These are phyloP conservation scores for Aurelia sp. DNA, from an alignment of 30 jellyfish, hydroid and myxozoan genomes.

Conservation along the genomic window DNA sequence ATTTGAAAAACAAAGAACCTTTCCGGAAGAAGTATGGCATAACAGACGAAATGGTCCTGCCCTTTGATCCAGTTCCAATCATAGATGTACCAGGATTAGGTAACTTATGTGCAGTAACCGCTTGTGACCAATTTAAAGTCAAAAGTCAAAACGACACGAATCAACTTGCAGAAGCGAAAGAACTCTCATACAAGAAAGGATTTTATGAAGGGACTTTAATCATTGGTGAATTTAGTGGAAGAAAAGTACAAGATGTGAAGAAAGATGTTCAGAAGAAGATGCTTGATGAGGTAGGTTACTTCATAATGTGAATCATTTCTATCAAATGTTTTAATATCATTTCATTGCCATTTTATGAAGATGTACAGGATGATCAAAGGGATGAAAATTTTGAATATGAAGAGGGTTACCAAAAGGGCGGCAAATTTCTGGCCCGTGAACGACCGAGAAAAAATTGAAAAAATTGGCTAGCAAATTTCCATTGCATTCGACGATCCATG, in stretches of 20 bases:
- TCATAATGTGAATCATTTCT: neutral
- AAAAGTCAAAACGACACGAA: slow-evolving; percentile 94
- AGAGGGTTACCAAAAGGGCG: too few relatives aligned
- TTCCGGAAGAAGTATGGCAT: slow-evolving; percentile 88
- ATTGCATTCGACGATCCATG: too few relatives aligned
- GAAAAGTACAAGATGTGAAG: slow-evolving; percentile 97
- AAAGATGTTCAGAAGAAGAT: slow-evolving; percentile 77
- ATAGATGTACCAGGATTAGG: slow-evolving; percentile 97
- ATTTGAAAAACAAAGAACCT: slow-evolving; percentile 93
- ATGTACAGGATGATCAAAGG: neutral
- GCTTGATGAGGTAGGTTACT: slow-evolving; percentile 75
- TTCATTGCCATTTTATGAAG: neutral
- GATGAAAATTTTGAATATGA: neutral
- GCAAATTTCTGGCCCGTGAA: too few relatives aligned
- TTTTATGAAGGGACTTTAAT: slow-evolving; percentile 91
- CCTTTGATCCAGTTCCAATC: slow-evolving; percentile 93
- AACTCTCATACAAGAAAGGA: slow-evolving; percentile 91
- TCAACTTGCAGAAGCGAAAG: slow-evolving; percentile 97
- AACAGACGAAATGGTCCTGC: slow-evolving; percentile 96
- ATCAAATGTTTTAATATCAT: neutral
- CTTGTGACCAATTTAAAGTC: slow-evolving; percentile 94
- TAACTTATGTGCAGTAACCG: slow-evolving; percentile 87
- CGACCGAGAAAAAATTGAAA: too few relatives aligned
- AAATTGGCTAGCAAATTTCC: too few relatives aligned
- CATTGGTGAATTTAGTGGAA: slow-evolving; percentile 85